phyloP scores from a whole-genome alignment of 2,888 invertebrate species.

The Eugnorisma glareosa region DNA sequence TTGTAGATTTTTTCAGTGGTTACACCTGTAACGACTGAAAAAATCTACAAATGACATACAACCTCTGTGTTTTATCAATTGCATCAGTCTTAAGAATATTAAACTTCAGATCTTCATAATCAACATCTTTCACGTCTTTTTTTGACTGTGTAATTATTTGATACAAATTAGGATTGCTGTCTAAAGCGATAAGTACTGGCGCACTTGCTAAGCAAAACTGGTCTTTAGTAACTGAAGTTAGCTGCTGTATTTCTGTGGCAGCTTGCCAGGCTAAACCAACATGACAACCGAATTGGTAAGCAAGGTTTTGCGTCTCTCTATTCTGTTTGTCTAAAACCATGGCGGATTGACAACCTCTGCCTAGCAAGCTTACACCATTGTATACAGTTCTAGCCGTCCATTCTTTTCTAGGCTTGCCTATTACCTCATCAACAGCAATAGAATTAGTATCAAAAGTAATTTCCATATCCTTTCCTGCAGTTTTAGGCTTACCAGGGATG shows the following conservation, averaged over 20 bases:
- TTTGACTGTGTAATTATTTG: constrained; percentile 91
- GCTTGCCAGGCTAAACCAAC: constrained; percentile 96
- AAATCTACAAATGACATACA: too few species aligned
- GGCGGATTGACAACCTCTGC: constrained; percentile 95
- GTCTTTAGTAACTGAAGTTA: constrained; percentile 91
- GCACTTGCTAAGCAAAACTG: constrained; percentile 95
- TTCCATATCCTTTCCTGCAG: constrained; percentile 77
- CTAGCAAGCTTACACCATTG: constrained; percentile 92
- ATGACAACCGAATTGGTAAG: constrained; percentile 95
- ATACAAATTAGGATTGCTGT: constrained; percentile 94
- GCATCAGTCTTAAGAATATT: constrained; percentile 87
- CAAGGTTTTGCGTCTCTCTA: constrained; percentile 92
- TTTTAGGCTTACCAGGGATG: constrained; percentile 92
- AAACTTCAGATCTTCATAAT: constrained; percentile 91
- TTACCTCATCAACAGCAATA: constrained; percentile 81
- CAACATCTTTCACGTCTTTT: constrained; percentile 92
- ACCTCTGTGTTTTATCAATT: constrained; percentile 82
- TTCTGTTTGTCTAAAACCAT: constrained; percentile 94
- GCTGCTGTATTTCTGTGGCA: constrained; percentile 82
- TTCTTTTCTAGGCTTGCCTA: constrained; percentile 92
- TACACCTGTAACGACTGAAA: too few species aligned
- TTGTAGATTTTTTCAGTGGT: too few species aligned
- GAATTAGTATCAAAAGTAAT: constrained; percentile 84
- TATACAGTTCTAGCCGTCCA: constrained; percentile 94
- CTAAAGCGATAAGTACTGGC: constrained; percentile 95